Conservation (phyloP, 1,140 invertebrate genomes). For the Capitella teleta region DNA sequence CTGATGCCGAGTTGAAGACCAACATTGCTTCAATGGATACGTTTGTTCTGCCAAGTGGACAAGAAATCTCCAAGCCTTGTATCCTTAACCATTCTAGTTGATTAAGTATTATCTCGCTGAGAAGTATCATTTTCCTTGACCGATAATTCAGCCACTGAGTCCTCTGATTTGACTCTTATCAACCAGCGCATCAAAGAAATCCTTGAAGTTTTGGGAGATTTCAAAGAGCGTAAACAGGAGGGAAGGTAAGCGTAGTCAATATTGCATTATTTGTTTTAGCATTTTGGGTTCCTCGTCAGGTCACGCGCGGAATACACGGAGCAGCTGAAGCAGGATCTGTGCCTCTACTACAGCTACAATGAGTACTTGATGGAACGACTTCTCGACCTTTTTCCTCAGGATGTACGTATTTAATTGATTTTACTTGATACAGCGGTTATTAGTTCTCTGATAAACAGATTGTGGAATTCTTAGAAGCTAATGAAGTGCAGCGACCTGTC, state of each 20-base stretch:
- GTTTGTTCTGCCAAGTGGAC: conserved; percentile 39
- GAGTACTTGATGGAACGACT: conserved; percentile 87
- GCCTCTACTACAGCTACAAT: conserved; percentile 95
- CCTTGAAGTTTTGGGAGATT: conserved; percentile 75
- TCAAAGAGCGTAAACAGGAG: conserved; percentile 64
- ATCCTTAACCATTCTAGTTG: conserved; percentile 20
- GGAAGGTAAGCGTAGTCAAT: conserved; percentile 44
- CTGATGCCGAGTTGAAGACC: conserved; percentile 49
- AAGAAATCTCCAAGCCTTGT: conserved; percentile 50
- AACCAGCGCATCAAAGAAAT: conserved; percentile 85
- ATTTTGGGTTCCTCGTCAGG: conserved; percentile 8
- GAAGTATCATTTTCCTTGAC: conserved; percentile 20
- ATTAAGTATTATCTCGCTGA: conserved; percentile 1
- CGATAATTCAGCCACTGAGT: conserved; percentile 16
- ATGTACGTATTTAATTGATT: conserved; percentile 40
- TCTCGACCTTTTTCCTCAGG: conserved; percentile 82
- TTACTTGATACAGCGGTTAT: neutral
- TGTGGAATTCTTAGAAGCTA: conserved; percentile 91
- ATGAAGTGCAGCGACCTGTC: conserved; percentile 85
- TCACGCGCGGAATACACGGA: too few species aligned
- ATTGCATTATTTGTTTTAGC: neutral
- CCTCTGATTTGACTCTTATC: conserved; percentile 66
- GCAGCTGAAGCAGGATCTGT: conserved; percentile 71
- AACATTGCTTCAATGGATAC: conserved; percentile 40
- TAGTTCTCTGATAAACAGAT: conserved; percentile 42